Evolutionary conservation across 2,113 vertebrate species (phyloP), one percentile per base, ranked within the genome.

Genomic region (Hirundichthys speculiger): DNA sequence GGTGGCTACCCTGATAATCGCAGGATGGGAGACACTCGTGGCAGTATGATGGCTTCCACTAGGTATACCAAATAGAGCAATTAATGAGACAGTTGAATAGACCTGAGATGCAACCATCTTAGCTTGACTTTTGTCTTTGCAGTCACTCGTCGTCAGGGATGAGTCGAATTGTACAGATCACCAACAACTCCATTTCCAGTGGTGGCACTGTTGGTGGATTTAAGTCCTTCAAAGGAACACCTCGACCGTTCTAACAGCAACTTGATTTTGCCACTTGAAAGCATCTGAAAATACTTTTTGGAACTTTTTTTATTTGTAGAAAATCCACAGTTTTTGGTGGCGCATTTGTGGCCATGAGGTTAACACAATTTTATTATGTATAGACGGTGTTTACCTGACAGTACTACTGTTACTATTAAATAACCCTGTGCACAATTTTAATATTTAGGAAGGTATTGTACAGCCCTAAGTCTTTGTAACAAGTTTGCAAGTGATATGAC

Each of bases 151-250:
- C 96, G 0, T 93, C 94, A 57, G 95, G 95, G 75, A 94, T 98
- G 82, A 97, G 95, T 91, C 92, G 97, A 90, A 96, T 99, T 88
- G 96, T 98, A 87, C 97, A 96, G 90, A 98, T 99, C 86, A 94
- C 95, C 70, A 96, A 93, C 87, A 96, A 90, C 91, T 94, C 96
- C 73, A 91, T 97, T 90, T 90, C 93, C 52, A 82, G 85, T 7
- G 92, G 95, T 53, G 92, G 95, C 85, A 95, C 92, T 66, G 93
- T 93, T 55, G 94, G 96, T 16, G 95, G 95, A 89, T 98, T 98
- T 91, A 99, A 98, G 85, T 88, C 95, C 58, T 99, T 96, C 89
- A 98, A 98, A 92, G 92, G 95, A 91, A 93, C 95, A 54, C 94
- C 91, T 20, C 91, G 95, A 80, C 92, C 96, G 82, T 98, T 95